phyloP scores from a whole-genome alignment of 2,888 invertebrate species.

The Eupithecia exiguata region DNA sequence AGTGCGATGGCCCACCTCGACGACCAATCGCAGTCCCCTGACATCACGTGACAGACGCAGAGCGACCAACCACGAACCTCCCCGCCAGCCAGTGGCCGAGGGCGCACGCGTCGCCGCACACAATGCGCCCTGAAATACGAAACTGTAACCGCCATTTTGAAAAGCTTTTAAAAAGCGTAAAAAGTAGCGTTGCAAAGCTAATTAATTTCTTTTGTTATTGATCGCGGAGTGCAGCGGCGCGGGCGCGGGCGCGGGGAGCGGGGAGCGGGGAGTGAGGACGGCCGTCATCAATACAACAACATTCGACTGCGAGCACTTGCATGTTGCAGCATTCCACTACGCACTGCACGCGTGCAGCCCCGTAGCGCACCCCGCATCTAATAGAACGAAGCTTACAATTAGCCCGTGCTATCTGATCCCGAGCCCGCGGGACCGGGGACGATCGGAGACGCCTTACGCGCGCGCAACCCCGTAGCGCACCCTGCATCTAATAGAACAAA shows the following conservation, averaged over 20 bases:
- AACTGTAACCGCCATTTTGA: slow-evolving; percentile 56
- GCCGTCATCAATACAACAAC: slow-evolving; percentile 17
- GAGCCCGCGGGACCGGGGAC: no score
- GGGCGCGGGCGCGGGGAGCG: not conserved
- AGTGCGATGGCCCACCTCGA: slow-evolving; percentile 51
- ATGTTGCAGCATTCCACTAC: slow-evolving; percentile 7
- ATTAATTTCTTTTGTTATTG: slow-evolving; percentile 26
- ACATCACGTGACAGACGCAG: slow-evolving; percentile 16
- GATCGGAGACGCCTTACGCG: no score
- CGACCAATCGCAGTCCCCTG: slow-evolving; percentile 41
- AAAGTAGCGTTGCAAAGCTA: slow-evolving; percentile 27
- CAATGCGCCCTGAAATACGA: slow-evolving; percentile 70
- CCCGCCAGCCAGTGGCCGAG: slow-evolving; percentile 43
- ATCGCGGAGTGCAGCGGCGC: not conserved
- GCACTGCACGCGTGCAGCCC: no score
- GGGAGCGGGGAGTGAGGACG: not conserved
- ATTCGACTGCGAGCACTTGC: slow-evolving; percentile 15
- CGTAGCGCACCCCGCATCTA: no score
- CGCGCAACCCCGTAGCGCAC: no score
- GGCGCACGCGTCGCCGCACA: slow-evolving; percentile 61
- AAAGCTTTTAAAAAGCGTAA: slow-evolving; percentile 40
- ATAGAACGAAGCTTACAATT: no score
- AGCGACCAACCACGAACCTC: not conserved
- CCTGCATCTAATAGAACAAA: no score
- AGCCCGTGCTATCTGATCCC: no score